Base-by-base conservation (phyloP, 2,888 invertebrate species). In the Hydrotaea diabolus region DNA sequence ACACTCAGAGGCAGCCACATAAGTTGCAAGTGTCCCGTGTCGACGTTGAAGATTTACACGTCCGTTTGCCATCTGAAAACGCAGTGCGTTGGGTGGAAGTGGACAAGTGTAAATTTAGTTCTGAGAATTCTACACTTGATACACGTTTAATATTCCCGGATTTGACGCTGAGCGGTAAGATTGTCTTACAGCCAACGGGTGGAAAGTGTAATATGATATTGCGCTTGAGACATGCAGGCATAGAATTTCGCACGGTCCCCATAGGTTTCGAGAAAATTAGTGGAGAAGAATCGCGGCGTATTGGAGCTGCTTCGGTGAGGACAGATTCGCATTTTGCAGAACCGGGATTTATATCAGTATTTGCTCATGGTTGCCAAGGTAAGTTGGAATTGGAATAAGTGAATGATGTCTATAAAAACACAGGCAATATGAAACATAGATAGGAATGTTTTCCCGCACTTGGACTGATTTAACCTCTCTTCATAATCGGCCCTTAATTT, bases 261-360 rank as follows among this genome's bases (percentile, higher is more conserved):
- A 82, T 91, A 73, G 89, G 89, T 0, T 87, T 88, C 75, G 88
- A 88, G 9, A 85, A 86, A 49, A 81, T 88, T 2, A 84, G 86
- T 1, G 88, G 88, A 53, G 91, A 91, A 71, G 90, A 90, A 77
- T 90, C 91, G 0, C 86, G 91, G 1, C 88, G 91, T 53, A 64
- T 88, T 31, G 89, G 90, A 11, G 87, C 90, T 0, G 91, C 92
- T 13, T 91, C 92, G 0, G 92, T 92, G 21, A 94, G 96, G 91
- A 96, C 96, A 0, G 96, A 96, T 89, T 96, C 96, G 0, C 96
- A 96, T 90, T 97, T 97, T 88, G 94, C 96, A 0, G 97, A 97
- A 88, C 97, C 97, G 0, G 96, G 96, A 15, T 97, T 97, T 88
- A 96, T 96, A 46, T 96, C 96, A 62, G 96, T 97, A 0, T 97